These are phyloP conservation scores for Emmelina monodactyla DNA, from an alignment of 2,888 invertebrate genomes.

Conservation along the genomic window DNA sequence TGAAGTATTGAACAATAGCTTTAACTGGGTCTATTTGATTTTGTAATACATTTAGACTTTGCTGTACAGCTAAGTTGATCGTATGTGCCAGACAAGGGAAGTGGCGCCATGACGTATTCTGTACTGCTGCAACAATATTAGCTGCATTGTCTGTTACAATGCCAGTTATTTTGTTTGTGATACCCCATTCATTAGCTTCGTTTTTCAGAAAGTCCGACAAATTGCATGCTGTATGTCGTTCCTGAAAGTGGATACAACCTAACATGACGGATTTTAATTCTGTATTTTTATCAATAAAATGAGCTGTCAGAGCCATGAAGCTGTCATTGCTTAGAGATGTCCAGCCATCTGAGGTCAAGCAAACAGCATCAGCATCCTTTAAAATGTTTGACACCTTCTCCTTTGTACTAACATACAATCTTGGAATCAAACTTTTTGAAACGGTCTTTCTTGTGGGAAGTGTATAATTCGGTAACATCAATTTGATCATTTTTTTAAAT, in stretches of 20 bases:
- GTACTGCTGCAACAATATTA: conserved; percentile 17
- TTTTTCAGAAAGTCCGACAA: conserved; percentile 5
- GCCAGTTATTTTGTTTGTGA: too few species aligned
- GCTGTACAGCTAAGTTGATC: conserved; percentile 15
- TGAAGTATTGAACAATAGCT: conserved; percentile 15
- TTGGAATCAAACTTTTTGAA: neutral
- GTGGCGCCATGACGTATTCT: conserved; percentile 13
- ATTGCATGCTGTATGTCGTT: conserved; percentile 8
- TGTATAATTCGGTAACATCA: conserved; percentile 2
- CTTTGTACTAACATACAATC: conserved; percentile 1
- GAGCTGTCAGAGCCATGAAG: conserved; percentile 11
- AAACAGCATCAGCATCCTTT: conserved; percentile 5
- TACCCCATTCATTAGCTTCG: conserved; percentile 7
- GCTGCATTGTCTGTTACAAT: conserved; percentile 19
- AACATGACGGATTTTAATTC: conserved; percentile 7
- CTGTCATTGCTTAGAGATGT: conserved; percentile 10
- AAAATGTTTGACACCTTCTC: neutral
- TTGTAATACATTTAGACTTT: conserved; percentile 8
- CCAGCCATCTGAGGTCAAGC: conserved; percentile 10
- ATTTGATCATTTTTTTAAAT: conserved; percentile 6
- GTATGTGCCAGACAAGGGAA: conserved; percentile 19
- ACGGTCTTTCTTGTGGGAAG: neutral
- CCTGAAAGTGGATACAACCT: conserved; percentile 9
- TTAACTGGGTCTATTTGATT: conserved; percentile 12
- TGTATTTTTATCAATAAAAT: conserved; percentile 6